Base-by-base conservation (phyloP, 2,113 vertebrate species). In the Capreolus pygargus region DNA sequence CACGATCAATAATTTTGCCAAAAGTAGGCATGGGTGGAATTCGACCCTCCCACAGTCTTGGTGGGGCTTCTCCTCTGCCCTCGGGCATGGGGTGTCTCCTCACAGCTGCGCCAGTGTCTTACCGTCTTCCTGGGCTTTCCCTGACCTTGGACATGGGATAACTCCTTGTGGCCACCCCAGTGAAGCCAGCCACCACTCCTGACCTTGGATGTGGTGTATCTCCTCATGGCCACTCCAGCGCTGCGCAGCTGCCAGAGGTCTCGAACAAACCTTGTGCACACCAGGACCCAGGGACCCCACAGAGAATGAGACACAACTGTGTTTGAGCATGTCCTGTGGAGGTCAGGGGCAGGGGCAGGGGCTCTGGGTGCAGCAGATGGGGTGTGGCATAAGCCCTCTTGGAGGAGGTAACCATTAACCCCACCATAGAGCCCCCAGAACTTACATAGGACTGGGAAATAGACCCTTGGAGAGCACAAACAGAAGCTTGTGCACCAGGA, bases 141-240 rank as follows among this genome's bases (percentile, higher is more conserved):
- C 61, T 4, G 52, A 54, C 33, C 33, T 67, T 67, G 1, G 0
- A n/a, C 33, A 67, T 67, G 16, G 7, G 61, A n/a, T 17, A 64
- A 9, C 30, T 64, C 30, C 30, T n/a, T 0, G 3, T n/a, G 16
- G 61, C 33, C 3, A 0, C 33, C n/a, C 61, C 61, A n/a, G 16
- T 19, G 61, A 67, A 64, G 61, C 30, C 61, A 64, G 61, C 16
- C 33, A 1, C 16, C 19, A 8, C 61, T n/a, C 61, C 33, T 67
- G 64, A 36, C 33, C 64, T 36, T 67, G 33, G 64, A 67, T 67
- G 64, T 36, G 64, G 64, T 21, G 8, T 10, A 36, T 11, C 64
- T 67, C 64, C 64, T 21, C 33, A 36, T 21, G 64, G 17, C 33
- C 0, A 4, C 16, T 19, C 64, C 64, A 67, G 33, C 2, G 2